Evolutionary conservation across 2,113 vertebrate species (phyloP).

Genomic region (Erythrolamprus reginae): DNA sequence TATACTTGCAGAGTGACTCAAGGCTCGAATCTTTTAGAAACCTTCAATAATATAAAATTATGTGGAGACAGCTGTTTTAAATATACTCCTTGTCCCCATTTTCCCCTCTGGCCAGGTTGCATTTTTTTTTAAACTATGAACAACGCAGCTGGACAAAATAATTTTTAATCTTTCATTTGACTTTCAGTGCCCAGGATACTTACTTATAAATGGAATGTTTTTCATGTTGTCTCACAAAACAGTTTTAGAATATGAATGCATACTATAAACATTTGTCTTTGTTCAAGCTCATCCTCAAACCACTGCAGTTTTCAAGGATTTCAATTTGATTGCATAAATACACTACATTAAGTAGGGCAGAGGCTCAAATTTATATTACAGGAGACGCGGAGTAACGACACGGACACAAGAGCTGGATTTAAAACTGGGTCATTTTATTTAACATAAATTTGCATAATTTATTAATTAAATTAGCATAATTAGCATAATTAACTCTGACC

Average conservation of each 20-base stretch:
- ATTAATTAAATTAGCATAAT: too few relatives aligned
- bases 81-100: constrained; percentile 44
- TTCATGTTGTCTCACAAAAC: background rate
- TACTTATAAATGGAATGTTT: background rate
- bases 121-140: constrained; percentile 46
- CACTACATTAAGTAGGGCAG: background rate
- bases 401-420: too few relatives aligned
- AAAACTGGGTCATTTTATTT: too few relatives aligned
- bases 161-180: constrained; percentile 61
- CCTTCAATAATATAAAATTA: constrained; percentile 60
- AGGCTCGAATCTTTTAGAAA: constrained; percentile 60
- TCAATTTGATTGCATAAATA: background rate
- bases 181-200: constrained; percentile 12
- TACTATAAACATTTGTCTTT: background rate
- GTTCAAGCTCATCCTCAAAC: background rate
- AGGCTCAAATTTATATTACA: background rate
- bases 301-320: background rate
- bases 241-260: background rate
- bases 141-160: constrained; percentile 47
- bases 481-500: too few relatives aligned
- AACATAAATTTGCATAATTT: too few relatives aligned
- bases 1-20: constrained; percentile 43
- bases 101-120: constrained; percentile 27
- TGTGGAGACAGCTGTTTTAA: constrained; percentile 63
- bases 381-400: too few relatives aligned